These are phyloP conservation scores for Pachyramphus minor DNA, from an alignment of 2,113 vertebrate genomes.

Conservation along the genomic window DNA sequence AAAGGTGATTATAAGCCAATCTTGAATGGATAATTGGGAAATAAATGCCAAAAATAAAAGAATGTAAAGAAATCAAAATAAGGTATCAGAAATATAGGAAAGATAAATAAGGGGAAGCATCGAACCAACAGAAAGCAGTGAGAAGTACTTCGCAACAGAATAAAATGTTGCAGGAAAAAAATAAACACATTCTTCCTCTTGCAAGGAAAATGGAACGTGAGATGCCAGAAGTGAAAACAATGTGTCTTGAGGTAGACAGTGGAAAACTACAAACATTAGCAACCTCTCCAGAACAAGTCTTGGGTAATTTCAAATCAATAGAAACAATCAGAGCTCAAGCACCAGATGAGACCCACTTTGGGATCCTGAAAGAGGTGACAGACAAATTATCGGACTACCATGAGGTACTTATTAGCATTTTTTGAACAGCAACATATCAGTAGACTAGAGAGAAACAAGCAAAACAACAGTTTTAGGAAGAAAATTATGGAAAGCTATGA, in stretches of 20 bases:
- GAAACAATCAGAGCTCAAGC: not conserved
- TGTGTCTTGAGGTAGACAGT: not conserved
- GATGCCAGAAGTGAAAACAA: not conserved
- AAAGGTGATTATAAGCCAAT: not conserved
- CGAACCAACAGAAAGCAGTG: not conserved
- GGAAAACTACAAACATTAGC: slow-evolving; percentile 15
- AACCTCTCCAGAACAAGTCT: not conserved
- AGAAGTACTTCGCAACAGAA: not conserved
- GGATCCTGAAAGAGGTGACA: not conserved
- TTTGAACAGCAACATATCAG: not conserved
- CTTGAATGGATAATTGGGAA: not conserved
- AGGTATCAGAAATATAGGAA: not conserved
- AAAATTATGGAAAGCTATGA: not conserved
- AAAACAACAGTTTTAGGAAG: not conserved
- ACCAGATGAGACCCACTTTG: not conserved
- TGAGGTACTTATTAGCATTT: not conserved
- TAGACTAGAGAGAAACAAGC: not conserved
- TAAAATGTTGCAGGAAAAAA: not conserved
- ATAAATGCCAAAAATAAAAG: not conserved
- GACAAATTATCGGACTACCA: not conserved
- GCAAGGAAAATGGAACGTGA: not conserved
- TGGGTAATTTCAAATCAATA: slow-evolving; percentile 39
- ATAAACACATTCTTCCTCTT: not conserved
- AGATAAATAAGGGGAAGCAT: not conserved
- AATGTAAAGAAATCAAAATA: not conserved